Base-by-base conservation (phyloP, 2,797 vertebrate genomes). In the Poeciliopsis turneri region DNA sequence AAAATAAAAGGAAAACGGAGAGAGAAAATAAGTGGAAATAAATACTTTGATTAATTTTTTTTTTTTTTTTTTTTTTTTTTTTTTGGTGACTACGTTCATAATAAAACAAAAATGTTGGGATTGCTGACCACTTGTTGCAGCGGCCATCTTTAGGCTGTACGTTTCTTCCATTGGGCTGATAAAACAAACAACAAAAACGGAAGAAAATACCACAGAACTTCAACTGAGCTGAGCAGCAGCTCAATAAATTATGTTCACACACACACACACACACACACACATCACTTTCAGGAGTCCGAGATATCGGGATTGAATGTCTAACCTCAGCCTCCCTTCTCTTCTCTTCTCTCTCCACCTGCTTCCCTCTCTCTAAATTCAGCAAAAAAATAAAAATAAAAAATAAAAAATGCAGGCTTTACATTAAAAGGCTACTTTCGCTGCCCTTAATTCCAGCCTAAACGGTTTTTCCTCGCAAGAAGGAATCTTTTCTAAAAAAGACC, bases 371-470 rank as follows among this genome's bases (percentile, higher is more conserved):
- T 91, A 86, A 96, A 95, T 94, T 95, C 92, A 90, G 94, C 51
- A 94, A 95, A 96, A 96, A 39, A 5, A 39, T 5, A 39, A 33
- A 33, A 41, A 41, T 8, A 41, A 41, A 39, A 7, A 7, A 39
- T 39, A 39, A n/a, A n/a, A n/a, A n/a, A n/a, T 39, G 92, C 96
- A 95, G 93, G 94, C 95, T 96, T 95, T 97, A 97, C 97, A 97
- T 97, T 97, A 97, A 97, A 98, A 96, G 96, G 96, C 94, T 93
- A 96, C 96, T 97, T 96, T 95, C 95, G 94, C 95, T 97, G 96
- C 95, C 96, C 97, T 97, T 98, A 98, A 98, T 98, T 98, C 96
- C 96, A 97, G 96, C 96, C 97, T 98, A 99, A 98, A 99, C 97
- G 97, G 95, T 97, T 98, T 98, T 98, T 96, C 97, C 97, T 94